phyloP scores from a whole-genome alignment of 2,113 vertebrate genomes.

The Strix uralensis region DNA sequence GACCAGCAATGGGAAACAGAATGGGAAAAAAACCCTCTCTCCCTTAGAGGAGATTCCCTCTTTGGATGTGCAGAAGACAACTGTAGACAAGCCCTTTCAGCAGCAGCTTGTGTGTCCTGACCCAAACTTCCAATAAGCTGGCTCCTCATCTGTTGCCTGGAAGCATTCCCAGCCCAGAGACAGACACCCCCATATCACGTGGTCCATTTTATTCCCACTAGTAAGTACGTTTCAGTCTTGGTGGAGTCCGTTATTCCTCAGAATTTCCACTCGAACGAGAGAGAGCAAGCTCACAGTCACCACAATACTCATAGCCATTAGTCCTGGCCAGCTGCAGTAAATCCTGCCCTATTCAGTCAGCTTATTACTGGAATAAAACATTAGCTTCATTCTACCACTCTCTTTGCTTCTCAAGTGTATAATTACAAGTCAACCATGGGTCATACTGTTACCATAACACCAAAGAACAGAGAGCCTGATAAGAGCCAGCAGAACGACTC shows the following conservation, averaged over 20 bases:
- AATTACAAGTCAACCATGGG: slow-evolving; percentile 29
- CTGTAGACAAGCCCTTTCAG: slow-evolving; percentile 7
- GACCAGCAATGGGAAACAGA: neutral
- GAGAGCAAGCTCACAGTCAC: neutral
- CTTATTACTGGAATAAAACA: slow-evolving; percentile 50
- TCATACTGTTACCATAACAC: slow-evolving; percentile 13
- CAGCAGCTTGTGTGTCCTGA: slow-evolving; percentile 6
- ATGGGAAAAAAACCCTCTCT: neutral
- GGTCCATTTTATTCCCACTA: slow-evolving; percentile 26
- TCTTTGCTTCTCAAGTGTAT: slow-evolving; percentile 26
- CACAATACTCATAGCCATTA: slow-evolving; percentile 11
- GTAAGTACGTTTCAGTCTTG: slow-evolving; percentile 7
- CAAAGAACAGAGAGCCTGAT: slow-evolving; percentile 16
- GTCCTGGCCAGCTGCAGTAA: slow-evolving; percentile 42
- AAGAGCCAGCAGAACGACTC: neutral
- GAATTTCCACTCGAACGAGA: neutral
- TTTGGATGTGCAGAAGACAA: neutral
- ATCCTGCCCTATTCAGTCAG: slow-evolving; percentile 15
- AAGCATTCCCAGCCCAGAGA: neutral
- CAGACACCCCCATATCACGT: neutral
- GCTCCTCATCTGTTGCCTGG: neutral
- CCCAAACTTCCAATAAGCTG: neutral
- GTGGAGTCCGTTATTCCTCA: slow-evolving; percentile 46
- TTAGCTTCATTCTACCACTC: neutral
- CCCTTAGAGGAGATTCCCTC: neutral